phyloP scores from a whole-genome alignment of 2,113 vertebrate species.

The Micromys minutus region DNA sequence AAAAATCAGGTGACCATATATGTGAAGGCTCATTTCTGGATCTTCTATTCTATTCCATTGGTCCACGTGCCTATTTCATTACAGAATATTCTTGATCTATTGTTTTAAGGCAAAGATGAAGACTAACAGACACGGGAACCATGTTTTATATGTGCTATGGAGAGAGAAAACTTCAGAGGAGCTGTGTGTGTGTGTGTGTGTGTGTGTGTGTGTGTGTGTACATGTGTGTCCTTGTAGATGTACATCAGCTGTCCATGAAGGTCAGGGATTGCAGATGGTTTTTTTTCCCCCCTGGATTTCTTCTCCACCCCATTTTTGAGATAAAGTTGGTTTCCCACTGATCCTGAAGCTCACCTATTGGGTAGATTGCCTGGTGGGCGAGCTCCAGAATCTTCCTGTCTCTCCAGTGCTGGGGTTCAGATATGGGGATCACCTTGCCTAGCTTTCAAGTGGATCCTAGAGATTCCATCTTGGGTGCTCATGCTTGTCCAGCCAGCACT shows the following conservation, averaged over 20 bases:
- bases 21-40: too few species aligned
- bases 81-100: not conserved
- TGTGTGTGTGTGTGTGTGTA: not conserved
- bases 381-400: not conserved
- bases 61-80: too few species aligned
- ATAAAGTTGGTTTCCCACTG: not conserved
- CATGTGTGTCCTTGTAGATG: too few species aligned
- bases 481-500: not conserved
- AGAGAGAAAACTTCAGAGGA: conserved; percentile 40
- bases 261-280: not conserved
- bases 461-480: not conserved
- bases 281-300: not conserved
- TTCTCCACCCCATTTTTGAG: not conserved
- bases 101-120: not conserved
- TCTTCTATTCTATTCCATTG: too few species aligned
- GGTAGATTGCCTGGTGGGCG: not conserved
- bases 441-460: not conserved
- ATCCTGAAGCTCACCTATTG: not conserved
- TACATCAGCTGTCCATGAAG: not conserved
- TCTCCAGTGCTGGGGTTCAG: not conserved
- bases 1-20: too few species aligned
- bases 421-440: too few species aligned
- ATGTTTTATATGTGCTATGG: not conserved
- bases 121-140: not conserved
- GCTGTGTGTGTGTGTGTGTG: not conserved